phyloP scores from a whole-genome alignment of 2,113 vertebrate species.

The Sakesphorus luctuosus region DNA sequence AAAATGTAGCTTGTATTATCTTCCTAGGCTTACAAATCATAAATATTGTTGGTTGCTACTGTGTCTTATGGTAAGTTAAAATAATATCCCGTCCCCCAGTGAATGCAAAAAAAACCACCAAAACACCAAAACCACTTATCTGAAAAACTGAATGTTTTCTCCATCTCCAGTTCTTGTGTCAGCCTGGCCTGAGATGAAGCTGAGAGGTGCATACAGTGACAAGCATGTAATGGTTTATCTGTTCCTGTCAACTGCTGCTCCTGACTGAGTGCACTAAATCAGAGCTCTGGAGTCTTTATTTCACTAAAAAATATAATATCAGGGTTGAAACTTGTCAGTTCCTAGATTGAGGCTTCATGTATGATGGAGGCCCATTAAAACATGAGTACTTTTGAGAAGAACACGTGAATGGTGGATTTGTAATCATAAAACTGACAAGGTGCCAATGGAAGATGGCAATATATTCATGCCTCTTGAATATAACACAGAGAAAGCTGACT shows the following conservation, averaged over 20 bases:
- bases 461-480: background rate
- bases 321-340: constrained; percentile 25
- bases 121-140: background rate
- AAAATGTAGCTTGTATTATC: constrained; percentile 1
- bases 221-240: background rate
- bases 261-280: background rate
- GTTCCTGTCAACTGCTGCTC: constrained; percentile 20
- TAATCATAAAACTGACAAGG: constrained; percentile 40
- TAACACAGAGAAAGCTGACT: background rate
- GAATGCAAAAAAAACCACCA: background rate
- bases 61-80: background rate
- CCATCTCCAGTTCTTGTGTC: background rate
- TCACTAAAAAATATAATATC: constrained; percentile 23
- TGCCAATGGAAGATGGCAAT: constrained; percentile 11
- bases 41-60: background rate
- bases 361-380: constrained; percentile 36
- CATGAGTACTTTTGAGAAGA: constrained; percentile 34
- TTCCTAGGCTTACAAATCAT: background rate
- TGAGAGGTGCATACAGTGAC: background rate
- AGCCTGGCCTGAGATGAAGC: background rate
- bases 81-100: background rate
- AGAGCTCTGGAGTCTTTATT: constrained; percentile 12
- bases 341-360: constrained; percentile 39
- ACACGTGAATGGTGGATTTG: background rate
- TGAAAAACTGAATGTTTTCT: background rate